Evolutionary conservation across 2,888 invertebrate species (phyloP).

Genomic region (Cerastis leucographa): DNA sequence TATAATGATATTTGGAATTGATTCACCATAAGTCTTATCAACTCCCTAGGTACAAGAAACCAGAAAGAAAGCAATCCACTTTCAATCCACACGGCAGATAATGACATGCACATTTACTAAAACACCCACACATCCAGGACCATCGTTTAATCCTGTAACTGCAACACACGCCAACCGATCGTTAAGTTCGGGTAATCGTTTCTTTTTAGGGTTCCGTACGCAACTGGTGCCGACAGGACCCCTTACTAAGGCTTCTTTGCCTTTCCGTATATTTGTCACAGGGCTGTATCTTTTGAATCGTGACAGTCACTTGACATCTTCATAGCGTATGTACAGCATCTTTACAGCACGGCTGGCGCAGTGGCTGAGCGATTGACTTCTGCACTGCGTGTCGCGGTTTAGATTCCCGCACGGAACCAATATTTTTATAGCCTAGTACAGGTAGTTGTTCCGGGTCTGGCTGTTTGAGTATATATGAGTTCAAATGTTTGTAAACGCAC

Average conservation of each 20-base stretch:
- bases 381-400: too few species aligned
- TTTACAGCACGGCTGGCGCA: neutral
- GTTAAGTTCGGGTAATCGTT: slow-evolving; percentile 69
- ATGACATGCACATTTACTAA: slow-evolving; percentile 33
- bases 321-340: neutral
- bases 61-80: neutral
- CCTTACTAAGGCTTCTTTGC: neutral
- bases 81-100: slow-evolving; percentile 20
- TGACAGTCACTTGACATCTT: neutral
- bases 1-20: too few species aligned
- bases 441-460: too few species aligned
- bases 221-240: neutral
- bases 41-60: neutral
- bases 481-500: too few species aligned
- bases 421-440: too few species aligned
- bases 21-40: too few species aligned
- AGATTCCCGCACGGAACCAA: too few species aligned
- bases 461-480: too few species aligned
- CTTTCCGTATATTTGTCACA: neutral
- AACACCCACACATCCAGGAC: slow-evolving; percentile 19
- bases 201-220: slow-evolving; percentile 56
- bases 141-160: slow-evolving; percentile 39
- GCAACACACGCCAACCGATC: slow-evolving; percentile 66
- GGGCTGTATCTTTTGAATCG: neutral
- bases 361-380: too few species aligned